A percentile compares a stretch with the other conserved stretches of the same genome.
phyloP scores from a whole-genome alignment of 2,113 vertebrate genomes.

The Gopherus flavomarginatus region DNA sequence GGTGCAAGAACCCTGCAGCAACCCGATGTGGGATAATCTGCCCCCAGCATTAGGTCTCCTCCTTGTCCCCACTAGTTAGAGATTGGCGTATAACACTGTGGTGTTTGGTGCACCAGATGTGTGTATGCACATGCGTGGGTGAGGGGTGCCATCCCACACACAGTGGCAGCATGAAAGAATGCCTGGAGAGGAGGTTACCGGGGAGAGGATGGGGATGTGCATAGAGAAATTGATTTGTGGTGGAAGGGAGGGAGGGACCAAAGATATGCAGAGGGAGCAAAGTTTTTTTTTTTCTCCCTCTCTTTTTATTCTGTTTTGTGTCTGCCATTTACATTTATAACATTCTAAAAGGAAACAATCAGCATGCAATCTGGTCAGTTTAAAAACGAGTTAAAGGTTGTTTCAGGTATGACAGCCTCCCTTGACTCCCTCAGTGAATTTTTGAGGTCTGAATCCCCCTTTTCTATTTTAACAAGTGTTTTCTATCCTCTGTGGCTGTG shows the following conservation, averaged over 20 bases:
- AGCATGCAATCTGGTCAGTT: background rate
- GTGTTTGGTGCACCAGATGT: background rate
- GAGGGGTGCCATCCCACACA: background rate
- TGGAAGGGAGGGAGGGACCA: background rate
- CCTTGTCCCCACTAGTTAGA: background rate
- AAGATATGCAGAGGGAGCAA: background rate
- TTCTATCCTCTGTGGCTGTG: too few species aligned
- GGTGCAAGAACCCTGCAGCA: background rate
- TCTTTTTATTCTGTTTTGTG: background rate
- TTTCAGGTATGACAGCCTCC: background rate
- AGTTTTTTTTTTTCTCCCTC: background rate
- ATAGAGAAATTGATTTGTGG: background rate
- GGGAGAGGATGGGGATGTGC: background rate
- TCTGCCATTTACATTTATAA: slow-evolving; percentile 7
- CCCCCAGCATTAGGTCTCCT: background rate
- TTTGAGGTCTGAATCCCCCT: too few species aligned
- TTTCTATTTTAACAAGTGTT: too few species aligned
- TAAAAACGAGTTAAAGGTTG: background rate
- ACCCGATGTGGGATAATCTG: background rate
- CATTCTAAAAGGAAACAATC: background rate
- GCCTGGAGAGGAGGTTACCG: background rate
- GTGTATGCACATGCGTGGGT: background rate
- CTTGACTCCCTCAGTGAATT: background rate
- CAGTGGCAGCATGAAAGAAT: background rate
- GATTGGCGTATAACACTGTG: background rate